Conservation (phyloP, 2,888 invertebrate genomes). For the Balanococcus diminutus region DNA sequence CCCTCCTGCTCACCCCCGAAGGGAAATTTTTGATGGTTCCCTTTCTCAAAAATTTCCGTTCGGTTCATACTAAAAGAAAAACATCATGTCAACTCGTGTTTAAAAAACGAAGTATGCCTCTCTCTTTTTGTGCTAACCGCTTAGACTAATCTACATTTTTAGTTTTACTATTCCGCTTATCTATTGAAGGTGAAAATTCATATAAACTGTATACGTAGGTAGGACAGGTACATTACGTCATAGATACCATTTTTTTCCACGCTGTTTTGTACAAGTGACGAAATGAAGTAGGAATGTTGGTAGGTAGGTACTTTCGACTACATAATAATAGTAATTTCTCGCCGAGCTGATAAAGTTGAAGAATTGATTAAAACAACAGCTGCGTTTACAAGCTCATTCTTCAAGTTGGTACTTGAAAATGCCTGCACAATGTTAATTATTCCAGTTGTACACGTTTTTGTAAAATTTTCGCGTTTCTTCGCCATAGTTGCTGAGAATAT, state of each 20-base stretch:
- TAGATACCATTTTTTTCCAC: neutral
- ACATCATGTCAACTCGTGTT: too few relatives aligned
- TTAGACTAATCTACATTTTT: too few relatives aligned
- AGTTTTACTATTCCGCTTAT: too few relatives aligned
- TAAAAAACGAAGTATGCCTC: too few relatives aligned
- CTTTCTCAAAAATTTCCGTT: too few relatives aligned
- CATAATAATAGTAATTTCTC: neutral
- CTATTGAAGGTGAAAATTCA: too few relatives aligned
- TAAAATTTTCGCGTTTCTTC: slow-evolving; percentile 24
- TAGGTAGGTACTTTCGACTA: neutral
- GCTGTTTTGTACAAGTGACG: neutral
- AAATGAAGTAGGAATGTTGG: neutral
- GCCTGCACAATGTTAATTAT: slow-evolving; percentile 29
- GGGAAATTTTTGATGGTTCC: too few relatives aligned
- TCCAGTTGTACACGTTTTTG: slow-evolving; percentile 14
- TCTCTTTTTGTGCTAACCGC: too few relatives aligned
- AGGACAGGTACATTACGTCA: neutral
- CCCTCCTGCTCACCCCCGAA: too few relatives aligned
- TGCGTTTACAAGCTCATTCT: neutral
- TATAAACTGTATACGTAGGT: too few relatives aligned
- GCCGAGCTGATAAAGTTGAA: slow-evolving; percentile 8
- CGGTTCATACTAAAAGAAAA: too few relatives aligned
- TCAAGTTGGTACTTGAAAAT: slow-evolving; percentile 4
- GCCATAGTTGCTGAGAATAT: slow-evolving; percentile 3
- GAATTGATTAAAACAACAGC: slow-evolving; percentile 19